Evolutionary conservation across 2,113 vertebrate species (phyloP).

Genomic region (Scartelaos histophorus): DNA sequence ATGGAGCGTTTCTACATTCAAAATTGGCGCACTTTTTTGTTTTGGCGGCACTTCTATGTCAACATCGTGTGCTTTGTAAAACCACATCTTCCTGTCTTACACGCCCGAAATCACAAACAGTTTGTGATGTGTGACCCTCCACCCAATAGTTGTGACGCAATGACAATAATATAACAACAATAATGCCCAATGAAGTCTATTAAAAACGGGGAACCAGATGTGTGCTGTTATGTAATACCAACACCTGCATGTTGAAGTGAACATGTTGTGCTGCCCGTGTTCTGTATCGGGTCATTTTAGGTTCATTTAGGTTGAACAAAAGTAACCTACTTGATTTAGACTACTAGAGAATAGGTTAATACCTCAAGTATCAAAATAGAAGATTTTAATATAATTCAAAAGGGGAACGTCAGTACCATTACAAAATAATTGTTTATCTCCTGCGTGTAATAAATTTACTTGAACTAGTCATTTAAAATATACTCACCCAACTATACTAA

Average conservation of each 20-base stretch:
- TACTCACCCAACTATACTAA: too few relatives aligned
- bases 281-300: neutral
- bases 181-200: constrained; percentile 20
- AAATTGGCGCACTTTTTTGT: constrained; percentile 66
- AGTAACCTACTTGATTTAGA: neutral
- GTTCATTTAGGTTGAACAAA: neutral
- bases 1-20: constrained; percentile 32
- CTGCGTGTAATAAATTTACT: too few relatives aligned
- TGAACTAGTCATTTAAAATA: too few relatives aligned
- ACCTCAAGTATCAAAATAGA: neutral
- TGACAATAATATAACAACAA: constrained; percentile 2
- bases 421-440: too few relatives aligned
- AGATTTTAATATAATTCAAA: too few relatives aligned
- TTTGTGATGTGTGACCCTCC: constrained; percentile 25
- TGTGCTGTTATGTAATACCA: constrained; percentile 8
- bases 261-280: neutral
- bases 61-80: constrained; percentile 35
- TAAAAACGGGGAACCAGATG: constrained; percentile 16
- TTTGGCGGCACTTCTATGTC: constrained; percentile 40
- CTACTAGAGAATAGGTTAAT: neutral
- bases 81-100: constrained; percentile 57
- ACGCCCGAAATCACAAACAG: constrained; percentile 34
- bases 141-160: constrained; percentile 11
- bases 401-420: too few relatives aligned
- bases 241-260: constrained; percentile 19